Percentiles rank a stretch among this genome's conserved stretches.
phyloP scores from a whole-genome alignment of 2,113 vertebrate genomes.

The Bostrychus sinensis region DNA sequence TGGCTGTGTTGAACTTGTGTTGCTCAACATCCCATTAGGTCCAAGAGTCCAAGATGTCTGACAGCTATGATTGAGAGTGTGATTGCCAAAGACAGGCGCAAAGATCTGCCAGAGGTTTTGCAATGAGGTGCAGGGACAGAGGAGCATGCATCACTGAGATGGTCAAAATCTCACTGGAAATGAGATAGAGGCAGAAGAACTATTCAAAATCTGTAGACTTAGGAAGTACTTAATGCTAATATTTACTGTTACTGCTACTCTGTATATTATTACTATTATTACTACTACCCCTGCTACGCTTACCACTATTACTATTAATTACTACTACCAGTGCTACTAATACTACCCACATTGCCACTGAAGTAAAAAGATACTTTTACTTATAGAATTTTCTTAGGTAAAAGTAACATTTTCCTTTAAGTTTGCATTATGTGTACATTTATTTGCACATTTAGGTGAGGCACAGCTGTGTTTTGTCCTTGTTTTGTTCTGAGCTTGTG shows the following conservation, averaged over 20 bases:
- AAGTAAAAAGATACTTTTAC: too few species aligned
- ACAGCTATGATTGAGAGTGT: constrained; percentile 23
- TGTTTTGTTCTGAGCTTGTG: not conserved
- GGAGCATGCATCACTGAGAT: not conserved
- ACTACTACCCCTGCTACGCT: too few species aligned
- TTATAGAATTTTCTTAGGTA: too few species aligned
- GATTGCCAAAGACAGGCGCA: constrained; percentile 29
- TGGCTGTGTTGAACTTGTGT: constrained; percentile 22
- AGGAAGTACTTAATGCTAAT: too few species aligned
- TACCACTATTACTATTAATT: too few species aligned
- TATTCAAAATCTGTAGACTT: too few species aligned
- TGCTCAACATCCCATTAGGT: constrained; percentile 45
- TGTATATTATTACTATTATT: too few species aligned
- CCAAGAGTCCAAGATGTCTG: constrained; percentile 27
- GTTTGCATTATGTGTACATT: not conserved
- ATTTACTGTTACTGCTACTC: too few species aligned
- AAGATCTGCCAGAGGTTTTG: constrained; percentile 39
- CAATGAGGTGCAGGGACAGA: constrained; percentile 15
- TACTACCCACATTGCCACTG: too few species aligned
- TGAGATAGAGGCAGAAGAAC: not conserved
- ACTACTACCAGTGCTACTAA: too few species aligned
- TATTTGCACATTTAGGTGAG: not conserved
- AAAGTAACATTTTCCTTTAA: too few species aligned
- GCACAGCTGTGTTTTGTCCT: not conserved
- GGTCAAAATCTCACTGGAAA: constrained; percentile 10